Evolutionary conservation across 2,113 vertebrate genomes (phyloP), one percentile per base, ranked within the genome.

Genomic region (Lepus europaeus): DNA sequence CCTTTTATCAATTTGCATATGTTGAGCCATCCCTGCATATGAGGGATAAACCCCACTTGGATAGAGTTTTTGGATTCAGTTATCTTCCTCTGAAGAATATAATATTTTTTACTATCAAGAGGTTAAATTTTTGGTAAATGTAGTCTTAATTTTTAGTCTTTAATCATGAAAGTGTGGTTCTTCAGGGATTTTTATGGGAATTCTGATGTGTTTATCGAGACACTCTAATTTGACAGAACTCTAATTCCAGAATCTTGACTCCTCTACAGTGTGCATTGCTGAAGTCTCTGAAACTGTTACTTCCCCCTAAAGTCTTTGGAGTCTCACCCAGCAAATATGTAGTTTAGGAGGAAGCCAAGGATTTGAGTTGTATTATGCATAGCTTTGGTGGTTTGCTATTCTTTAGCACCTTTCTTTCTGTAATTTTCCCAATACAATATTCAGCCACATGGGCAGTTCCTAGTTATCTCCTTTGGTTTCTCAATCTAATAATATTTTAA

Each of bases 101-200:
- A 85, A 56, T 36, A 45, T 70, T 45, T 39, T 77, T 84, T 84
- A 10, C n/a, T 51, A 31, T 69, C n/a, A 89, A 49, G 22, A n/a
- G 72, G 17, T 53, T 95, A 93, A 94, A 66, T 56, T 78, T 61
- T 68, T 92, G 64, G 3, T 80, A 61, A 23, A 51, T 76, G n/a
- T 88, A 63, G 45, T 68, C 1, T 6, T 74, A 0, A 25, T 36
- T 81, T 89, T 20, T 51, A 63, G 10, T 45, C 36, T 73, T 91
- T 88, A 56, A 92, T 86, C 39, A 22, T 96, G 59, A 82, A 59
- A 6, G 56, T 13, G 3, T 82, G 31, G 13, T 85, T 29, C 20
- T 72, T 92, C 68, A 56, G 64, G 8, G 20, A 45, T 66, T 59
- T 86, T 86, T 91, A 61, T n/a, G 23, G 53, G 89, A 90, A 79